Evolutionary conservation across 2,113 vertebrate genomes (phyloP).

Genomic region (Blennius ocellaris): DNA sequence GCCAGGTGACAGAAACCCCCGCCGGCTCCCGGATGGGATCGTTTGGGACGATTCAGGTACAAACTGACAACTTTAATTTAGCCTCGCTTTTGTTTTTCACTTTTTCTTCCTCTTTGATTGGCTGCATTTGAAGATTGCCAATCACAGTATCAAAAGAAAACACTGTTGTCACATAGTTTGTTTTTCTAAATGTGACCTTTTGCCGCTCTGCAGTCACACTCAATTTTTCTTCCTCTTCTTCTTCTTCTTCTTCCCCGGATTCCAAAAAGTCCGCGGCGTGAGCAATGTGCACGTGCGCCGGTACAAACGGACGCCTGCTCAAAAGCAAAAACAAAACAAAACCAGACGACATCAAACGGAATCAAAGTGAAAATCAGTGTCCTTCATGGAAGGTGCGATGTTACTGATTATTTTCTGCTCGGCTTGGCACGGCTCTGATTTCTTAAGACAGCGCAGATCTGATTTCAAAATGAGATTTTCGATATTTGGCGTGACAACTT

Average conservation of each 20-base stretch:
- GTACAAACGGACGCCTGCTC: conserved; percentile 10
- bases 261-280: conserved; percentile 24
- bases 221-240: conserved; percentile 35
- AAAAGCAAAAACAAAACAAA: conserved; percentile 45
- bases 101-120: conserved; percentile 47
- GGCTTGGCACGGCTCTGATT: conserved; percentile 54
- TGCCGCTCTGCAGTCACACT: conserved; percentile 48
- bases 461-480: conserved; percentile 61
- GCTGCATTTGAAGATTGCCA: conserved; percentile 69
- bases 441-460: conserved; percentile 61
- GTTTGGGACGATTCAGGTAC: conserved; percentile 70
- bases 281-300: background rate
- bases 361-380: conserved; percentile 66
- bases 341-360: conserved; percentile 55
- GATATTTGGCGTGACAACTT: conserved; percentile 59
- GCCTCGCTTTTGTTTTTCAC: conserved; percentile 43
- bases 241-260: background rate
- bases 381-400: conserved; percentile 66
- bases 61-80: conserved; percentile 69
- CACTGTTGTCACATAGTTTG: conserved; percentile 54
- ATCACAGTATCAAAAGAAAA: conserved; percentile 62
- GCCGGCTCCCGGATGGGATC: conserved; percentile 67
- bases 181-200: conserved; percentile 63
- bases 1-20: conserved; percentile 69
- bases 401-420: conserved; percentile 64